Evolutionary conservation across 1,140 invertebrate species (phyloP).

Genomic region (Hyphantria cunea): DNA sequence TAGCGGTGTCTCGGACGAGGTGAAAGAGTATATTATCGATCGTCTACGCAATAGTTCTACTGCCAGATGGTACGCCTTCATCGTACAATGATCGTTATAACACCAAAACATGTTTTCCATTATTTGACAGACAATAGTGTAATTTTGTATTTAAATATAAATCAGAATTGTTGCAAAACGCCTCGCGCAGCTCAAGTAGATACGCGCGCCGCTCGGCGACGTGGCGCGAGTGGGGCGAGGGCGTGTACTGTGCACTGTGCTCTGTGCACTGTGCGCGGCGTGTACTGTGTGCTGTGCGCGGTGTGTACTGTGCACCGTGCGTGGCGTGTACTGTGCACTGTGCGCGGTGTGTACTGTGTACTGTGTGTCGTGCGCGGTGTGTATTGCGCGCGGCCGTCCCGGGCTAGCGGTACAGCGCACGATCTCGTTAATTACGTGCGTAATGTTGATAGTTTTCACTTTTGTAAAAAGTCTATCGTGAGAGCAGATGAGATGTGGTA

Average conservation of each 20-base stretch:
- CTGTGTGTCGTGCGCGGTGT: slow-evolving; percentile 24
- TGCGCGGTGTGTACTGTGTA: too few species aligned
- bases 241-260: too few species aligned
- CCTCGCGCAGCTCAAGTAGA: slow-evolving; percentile 25
- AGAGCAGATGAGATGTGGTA: slow-evolving; percentile 77
- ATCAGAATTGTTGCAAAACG: slow-evolving; percentile 29
- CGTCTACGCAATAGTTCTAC: slow-evolving; percentile 34
- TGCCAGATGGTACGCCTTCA: slow-evolving; percentile 40
- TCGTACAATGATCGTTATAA: slow-evolving; percentile 27
- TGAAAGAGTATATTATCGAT: slow-evolving; percentile 42
- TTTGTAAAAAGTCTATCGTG: slow-evolving; percentile 82
- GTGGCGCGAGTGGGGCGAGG: too few species aligned
- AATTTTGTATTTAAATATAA: slow-evolving; percentile 30
- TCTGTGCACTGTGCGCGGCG: too few species aligned
- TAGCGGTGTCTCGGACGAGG: slow-evolving; percentile 24
- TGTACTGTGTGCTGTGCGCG: too few species aligned
- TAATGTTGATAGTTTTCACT: slow-evolving; percentile 81
- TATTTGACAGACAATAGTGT: slow-evolving; percentile 34
- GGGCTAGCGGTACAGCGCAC: slow-evolving; percentile 39
- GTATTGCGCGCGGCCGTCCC: slow-evolving; percentile 9
- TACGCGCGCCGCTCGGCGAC: slow-evolving; percentile 5
- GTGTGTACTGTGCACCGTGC: too few species aligned
- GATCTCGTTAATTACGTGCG: slow-evolving; percentile 71
- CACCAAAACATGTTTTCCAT: slow-evolving; percentile 40
- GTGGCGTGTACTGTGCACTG: too few species aligned